Percentiles rank a stretch among this genome's conserved stretches.
phyloP scores from a whole-genome alignment of 2,888 invertebrate species.

The Cynaeus angustus region DNA sequence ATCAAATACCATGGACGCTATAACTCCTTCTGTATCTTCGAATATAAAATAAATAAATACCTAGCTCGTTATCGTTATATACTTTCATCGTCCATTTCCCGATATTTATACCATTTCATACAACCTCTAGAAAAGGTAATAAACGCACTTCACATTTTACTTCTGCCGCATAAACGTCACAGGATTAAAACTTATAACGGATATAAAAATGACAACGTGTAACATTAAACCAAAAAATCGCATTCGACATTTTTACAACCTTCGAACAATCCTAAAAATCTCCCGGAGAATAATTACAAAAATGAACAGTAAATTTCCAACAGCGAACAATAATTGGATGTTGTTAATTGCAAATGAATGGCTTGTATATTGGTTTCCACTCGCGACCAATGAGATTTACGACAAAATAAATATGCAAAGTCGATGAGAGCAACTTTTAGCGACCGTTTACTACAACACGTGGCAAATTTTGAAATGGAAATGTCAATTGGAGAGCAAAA shows the following conservation, averaged over 20 bases:
- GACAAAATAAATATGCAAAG: constrained; percentile 31
- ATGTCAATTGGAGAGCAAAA: not conserved
- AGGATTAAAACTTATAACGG: constrained; percentile 22
- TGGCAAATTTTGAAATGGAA: not conserved
- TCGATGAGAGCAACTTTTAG: not conserved
- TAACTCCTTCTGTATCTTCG: not conserved
- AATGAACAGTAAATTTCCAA: constrained; percentile 28
- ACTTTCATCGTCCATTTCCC: constrained; percentile 5
- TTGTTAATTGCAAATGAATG: constrained; percentile 44
- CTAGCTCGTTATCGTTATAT: not conserved
- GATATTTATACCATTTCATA: constrained; percentile 8
- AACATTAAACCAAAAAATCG: too few relatives aligned
- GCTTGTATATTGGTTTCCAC: constrained; percentile 14
- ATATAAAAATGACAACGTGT: constrained; percentile 22
- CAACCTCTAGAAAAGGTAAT: constrained; percentile 24
- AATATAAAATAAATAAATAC: not conserved
- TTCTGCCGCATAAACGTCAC: constrained; percentile 30
- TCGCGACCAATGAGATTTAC: constrained; percentile 31
- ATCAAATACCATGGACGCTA: not conserved
- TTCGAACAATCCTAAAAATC: too few relatives aligned
- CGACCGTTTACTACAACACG: not conserved
- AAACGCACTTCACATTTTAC: constrained; percentile 31
- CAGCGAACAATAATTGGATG: constrained; percentile 31
- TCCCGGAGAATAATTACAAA: constrained; percentile 4
- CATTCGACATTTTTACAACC: too few relatives aligned